phyloP scores from a whole-genome alignment of 1,140 invertebrate genomes.

The Trachelipus rathkii region DNA sequence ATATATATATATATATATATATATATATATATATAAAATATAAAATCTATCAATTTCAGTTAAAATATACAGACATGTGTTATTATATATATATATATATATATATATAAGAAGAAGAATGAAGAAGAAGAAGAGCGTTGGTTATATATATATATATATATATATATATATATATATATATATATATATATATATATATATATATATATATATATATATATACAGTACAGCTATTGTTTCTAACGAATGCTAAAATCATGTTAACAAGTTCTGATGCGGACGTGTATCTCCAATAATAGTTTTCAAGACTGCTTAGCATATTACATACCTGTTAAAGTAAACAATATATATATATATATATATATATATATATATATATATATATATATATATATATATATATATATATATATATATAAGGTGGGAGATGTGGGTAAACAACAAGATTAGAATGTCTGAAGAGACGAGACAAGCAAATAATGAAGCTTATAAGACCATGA shows the following conservation, averaged over 20 bases:
- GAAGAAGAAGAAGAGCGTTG: background rate
- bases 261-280: slow-evolving; percentile 88
- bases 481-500: too few species aligned
- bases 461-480: too few species aligned
- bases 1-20: too few species aligned
- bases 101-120: too few species aligned
- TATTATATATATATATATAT: background rate
- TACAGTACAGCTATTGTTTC: slow-evolving; percentile 67
- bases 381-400: background rate
- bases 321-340: slow-evolving; percentile 70
- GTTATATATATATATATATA: slow-evolving; percentile 2
- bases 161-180: slow-evolving; percentile 17
- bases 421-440: too few species aligned
- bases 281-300: slow-evolving; percentile 92
- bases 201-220: slow-evolving; percentile 16
- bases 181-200: slow-evolving; percentile 18
- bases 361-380: slow-evolving; percentile 13
- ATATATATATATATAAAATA: too few species aligned
- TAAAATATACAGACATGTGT: too few species aligned
- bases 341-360: too few species aligned
- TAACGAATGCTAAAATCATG: slow-evolving; percentile 85
- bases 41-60: too few species aligned
- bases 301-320: slow-evolving; percentile 87
- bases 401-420: background rate
- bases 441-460: too few species aligned